Evolutionary conservation across 2,797 vertebrate genomes (phyloP), one percentile per base, ranked within the genome.

Genomic region (Hafferia zeledoni): DNA sequence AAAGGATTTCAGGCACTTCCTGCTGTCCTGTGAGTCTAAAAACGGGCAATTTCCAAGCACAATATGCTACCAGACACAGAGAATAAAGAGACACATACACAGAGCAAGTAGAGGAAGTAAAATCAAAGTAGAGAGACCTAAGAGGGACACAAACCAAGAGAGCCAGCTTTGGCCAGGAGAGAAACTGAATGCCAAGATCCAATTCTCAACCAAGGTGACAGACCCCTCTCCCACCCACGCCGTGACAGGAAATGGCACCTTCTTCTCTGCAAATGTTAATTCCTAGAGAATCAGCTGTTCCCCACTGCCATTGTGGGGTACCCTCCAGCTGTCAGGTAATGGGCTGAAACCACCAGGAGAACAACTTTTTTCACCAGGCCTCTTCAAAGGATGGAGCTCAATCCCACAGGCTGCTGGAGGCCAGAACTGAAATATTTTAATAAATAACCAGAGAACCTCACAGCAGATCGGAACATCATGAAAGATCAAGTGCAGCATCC

Each of bases 1-100:
- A 59, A 75, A 93, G 76, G 81, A 88, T 88, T 90, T 92, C 82
- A 89, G 95, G 85, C 83, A 80, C 74, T 94, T 96, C 95, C 95
- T 87, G 85, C 91, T 95, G 91, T 90, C 89, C 57, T 60, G 53
- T 82, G 90, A 81, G 83, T 86, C 77, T 93, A 93, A 93, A 88
- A 91, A 49, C 10, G 72, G 77, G 67, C 67, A 55, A 23, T 84
- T 91, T 93, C 87, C 87, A 94, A 82, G 49, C 30, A 60, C 77
- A 84, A 49, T 59, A 46, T 27, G 43, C 69, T 60, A 79, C 56
- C 52, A 87, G 60, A 68, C 49, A 83, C 41, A 83, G 60, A 77
- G 56, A 75, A 81, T 24, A 86, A 18, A 84, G 55, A 77, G 9
- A 71, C 9, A 25, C 10, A 33, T 20, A 80, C 27, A 57, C 2